These are phyloP conservation scores for Nymphalis io DNA, from an alignment of 1,140 invertebrate species.

Conservation along the genomic window DNA sequence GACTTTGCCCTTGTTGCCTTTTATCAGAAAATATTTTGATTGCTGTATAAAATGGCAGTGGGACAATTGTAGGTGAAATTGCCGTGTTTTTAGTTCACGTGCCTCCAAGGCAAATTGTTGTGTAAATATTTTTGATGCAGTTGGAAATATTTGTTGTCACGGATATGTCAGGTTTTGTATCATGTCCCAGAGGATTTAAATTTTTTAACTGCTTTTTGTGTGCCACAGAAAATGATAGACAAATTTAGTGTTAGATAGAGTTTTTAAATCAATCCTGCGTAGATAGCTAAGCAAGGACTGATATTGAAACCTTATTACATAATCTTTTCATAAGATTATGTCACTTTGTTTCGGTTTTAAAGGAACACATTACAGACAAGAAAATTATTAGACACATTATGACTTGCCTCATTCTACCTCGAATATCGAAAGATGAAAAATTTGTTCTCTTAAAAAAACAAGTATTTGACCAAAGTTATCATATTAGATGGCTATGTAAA, in stretches of 20 bases:
- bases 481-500: background rate
- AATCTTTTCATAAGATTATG: no score
- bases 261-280: background rate
- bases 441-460: no score
- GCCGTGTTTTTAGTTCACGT: constrained; percentile 8
- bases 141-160: constrained; percentile 15
- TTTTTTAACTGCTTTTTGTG: background rate
- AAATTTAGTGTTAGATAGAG: background rate
- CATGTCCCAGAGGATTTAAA: background rate
- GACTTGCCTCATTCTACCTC: no score
- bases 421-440: no score
- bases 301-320: no score
- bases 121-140: background rate
- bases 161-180: constrained; percentile 16
- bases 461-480: background rate
- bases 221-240: constrained; percentile 4
- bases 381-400: no score
- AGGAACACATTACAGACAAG: no score
- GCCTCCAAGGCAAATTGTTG: background rate
- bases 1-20: constrained; percentile 31
- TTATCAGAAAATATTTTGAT: constrained; percentile 34
- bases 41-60: constrained; percentile 28
- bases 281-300: no score
- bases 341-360: no score
- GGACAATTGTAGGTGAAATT: constrained; percentile 29